These are phyloP conservation scores for Acrobasis suavella DNA, from an alignment of 2,888 invertebrate species.

Conservation along the genomic window DNA sequence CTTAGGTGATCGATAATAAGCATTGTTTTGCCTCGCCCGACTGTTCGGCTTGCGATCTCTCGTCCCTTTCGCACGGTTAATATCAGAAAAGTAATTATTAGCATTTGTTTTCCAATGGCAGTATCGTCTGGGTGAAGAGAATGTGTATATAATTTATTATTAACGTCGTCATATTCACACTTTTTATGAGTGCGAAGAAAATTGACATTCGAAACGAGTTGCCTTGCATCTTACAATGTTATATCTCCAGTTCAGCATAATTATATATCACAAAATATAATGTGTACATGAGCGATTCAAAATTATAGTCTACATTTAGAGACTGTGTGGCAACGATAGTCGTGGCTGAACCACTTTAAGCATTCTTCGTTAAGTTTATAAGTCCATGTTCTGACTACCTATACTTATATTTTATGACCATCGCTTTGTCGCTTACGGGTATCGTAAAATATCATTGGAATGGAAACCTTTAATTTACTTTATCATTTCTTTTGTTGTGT, in stretches of 20 bases:
- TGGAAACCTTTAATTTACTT: slow-evolving; percentile 77
- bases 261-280: slow-evolving; percentile 43
- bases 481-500: slow-evolving; percentile 69
- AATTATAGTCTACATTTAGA: slow-evolving; percentile 31
- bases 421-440: slow-evolving; percentile 73
- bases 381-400: slow-evolving; percentile 46
- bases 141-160: slow-evolving; percentile 69
- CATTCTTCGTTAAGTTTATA: slow-evolving; percentile 28
- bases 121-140: slow-evolving; percentile 49
- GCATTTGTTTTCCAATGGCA: slow-evolving; percentile 62
- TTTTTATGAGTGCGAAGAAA: slow-evolving; percentile 63
- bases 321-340: slow-evolving; percentile 13
- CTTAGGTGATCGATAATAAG: slow-evolving; percentile 48
- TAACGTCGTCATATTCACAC: slow-evolving; percentile 62
- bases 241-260: slow-evolving; percentile 43
- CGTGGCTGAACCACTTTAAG: slow-evolving; percentile 29
- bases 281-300: slow-evolving; percentile 35
- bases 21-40: slow-evolving; percentile 47
- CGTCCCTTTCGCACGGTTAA: slow-evolving; percentile 49
- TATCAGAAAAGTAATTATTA: slow-evolving; percentile 61
- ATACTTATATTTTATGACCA: slow-evolving; percentile 67
- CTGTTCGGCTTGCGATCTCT: slow-evolving; percentile 36
- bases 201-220: slow-evolving; percentile 57
- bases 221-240: slow-evolving; percentile 53
- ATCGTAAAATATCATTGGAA: slow-evolving; percentile 75